phyloP scores from a whole-genome alignment of 2,888 invertebrate species.

The Romanomermis culicivorax region DNA sequence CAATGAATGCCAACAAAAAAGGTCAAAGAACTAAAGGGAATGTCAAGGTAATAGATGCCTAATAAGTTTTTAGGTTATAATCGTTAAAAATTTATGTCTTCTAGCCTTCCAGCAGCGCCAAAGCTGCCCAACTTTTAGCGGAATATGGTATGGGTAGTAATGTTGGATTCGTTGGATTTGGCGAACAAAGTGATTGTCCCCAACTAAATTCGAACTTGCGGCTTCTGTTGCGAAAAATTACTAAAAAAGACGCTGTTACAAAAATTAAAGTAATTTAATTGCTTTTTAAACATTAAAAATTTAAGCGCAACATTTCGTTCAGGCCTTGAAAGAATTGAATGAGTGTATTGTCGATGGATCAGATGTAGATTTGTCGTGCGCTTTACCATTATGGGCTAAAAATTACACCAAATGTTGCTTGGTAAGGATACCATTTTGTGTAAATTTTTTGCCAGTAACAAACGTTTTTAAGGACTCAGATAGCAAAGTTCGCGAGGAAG shows the following conservation, averaged over 20 bases:
- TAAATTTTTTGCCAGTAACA: neutral
- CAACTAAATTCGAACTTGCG: neutral
- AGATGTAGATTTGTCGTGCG: neutral
- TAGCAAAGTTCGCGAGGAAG: conserved; percentile 4
- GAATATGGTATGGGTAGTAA: neutral
- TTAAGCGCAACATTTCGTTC: neutral
- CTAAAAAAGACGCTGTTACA: conserved; percentile 3
- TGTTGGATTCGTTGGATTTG: conserved; percentile 5
- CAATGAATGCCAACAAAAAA: neutral
- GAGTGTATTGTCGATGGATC: neutral
- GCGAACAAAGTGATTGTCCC: neutral
- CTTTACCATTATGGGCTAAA: neutral
- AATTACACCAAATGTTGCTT: neutral
- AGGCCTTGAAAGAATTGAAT: neutral
- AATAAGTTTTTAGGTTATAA: neutral
- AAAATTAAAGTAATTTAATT: conserved; percentile 1
- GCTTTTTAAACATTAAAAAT: too few species aligned
- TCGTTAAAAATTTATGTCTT: neutral
- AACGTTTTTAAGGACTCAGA: neutral
- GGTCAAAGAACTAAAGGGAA: neutral
- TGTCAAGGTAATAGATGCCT: neutral
- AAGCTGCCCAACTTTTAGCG: conserved; percentile 3
- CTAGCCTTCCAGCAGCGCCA: conserved; percentile 7
- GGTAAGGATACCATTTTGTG: neutral
- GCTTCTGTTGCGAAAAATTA: neutral